Base-by-base conservation (phyloP, 2,797 vertebrate genomes). In the Enoplosus armatus region DNA sequence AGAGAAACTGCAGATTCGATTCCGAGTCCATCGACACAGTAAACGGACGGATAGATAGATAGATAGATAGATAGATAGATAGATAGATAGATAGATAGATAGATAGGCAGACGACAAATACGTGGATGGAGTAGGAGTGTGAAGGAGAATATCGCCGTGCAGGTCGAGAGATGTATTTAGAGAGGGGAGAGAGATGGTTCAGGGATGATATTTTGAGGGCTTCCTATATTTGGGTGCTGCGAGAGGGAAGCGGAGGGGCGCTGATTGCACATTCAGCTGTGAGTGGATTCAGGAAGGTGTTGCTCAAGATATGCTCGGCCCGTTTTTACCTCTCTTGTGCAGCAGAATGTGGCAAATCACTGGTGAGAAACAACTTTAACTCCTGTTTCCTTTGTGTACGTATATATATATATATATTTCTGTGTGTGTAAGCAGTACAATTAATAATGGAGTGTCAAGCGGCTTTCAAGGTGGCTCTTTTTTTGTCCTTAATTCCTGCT, bases 261-360 rank as follows among this genome's bases (percentile, higher is more conserved):
- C 84, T 87, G 79, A 82, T 81, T 80, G 75, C 48, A 35, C 62
- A 68, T 65, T 83, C 82, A 63, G 82, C 82, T 81, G 50, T 50
- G 26, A 81, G 67, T 81, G 48, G 24, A 65, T 50, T 67, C 50
- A 53, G 26, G 26, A 75, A 27, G 58, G 29, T 45, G 39, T 51
- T 37, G 5, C 22, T 65, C 6, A 37, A 56, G 41, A 54, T 62
- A 22, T 51, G 18, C 33, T 31, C 14, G 4, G 5, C 10, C 47
- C 47, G 47, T 37, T 47, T 33, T 29, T 37, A 29, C n/a, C 26
- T 26, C 18, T 47, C 5, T 31, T 5, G 4, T 43, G 14, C 8
- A 15, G 10, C 5, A 67, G 26, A 58, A 9, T 16, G 12, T 6
- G 33, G 7, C 1, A 53, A 22, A 56, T 16, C 10, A 24, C 14